Percentiles rank a stretch among this genome's conserved stretches.
These are phyloP conservation scores for Ips typographus DNA, from an alignment of 1,140 invertebrate genomes.

Conservation along the genomic window DNA sequence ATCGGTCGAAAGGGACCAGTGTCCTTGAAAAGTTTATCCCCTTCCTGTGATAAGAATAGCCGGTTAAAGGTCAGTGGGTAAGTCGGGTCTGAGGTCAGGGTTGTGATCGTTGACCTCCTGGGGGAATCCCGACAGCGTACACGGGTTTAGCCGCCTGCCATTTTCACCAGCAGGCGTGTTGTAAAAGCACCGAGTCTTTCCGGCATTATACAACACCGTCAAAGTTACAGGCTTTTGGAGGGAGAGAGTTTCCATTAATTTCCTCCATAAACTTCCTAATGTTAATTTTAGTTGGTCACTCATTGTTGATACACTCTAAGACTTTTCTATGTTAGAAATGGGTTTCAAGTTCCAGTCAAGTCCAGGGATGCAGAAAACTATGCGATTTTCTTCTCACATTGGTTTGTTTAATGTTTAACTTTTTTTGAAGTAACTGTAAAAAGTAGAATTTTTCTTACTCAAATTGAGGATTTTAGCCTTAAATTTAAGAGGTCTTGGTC, in stretches of 20 bases:
- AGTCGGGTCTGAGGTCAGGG: constrained; percentile 37
- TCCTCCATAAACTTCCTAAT: too few species aligned
- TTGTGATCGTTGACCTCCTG: constrained; percentile 38
- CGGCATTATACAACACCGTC: constrained; percentile 3
- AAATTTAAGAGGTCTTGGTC: constrained; percentile 3
- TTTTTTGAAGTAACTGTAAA: too few species aligned
- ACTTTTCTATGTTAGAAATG: too few species aligned
- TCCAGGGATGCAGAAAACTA: too few species aligned
- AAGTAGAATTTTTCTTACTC: too few species aligned
- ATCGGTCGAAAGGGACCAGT: not conserved
- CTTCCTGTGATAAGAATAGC: constrained; percentile 32
- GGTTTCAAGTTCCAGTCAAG: too few species aligned
- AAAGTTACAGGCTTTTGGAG: not conserved
- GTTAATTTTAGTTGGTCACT: too few species aligned
- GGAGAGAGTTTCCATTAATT: too few species aligned
- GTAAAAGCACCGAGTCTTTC: constrained; percentile 37
- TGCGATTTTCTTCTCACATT: too few species aligned
- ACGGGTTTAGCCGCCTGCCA: constrained; percentile 37
- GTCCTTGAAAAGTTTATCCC: constrained; percentile 11
- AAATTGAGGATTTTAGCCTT: not conserved
- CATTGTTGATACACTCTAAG: too few species aligned
- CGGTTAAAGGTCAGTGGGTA: constrained; percentile 37
- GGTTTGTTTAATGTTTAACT: too few species aligned
- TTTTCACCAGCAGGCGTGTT: constrained; percentile 38
- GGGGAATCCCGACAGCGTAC: constrained; percentile 35